Evolutionary conservation across 2,113 vertebrate species (phyloP).

Genomic region (Poeciliopsis turrubarensis): DNA sequence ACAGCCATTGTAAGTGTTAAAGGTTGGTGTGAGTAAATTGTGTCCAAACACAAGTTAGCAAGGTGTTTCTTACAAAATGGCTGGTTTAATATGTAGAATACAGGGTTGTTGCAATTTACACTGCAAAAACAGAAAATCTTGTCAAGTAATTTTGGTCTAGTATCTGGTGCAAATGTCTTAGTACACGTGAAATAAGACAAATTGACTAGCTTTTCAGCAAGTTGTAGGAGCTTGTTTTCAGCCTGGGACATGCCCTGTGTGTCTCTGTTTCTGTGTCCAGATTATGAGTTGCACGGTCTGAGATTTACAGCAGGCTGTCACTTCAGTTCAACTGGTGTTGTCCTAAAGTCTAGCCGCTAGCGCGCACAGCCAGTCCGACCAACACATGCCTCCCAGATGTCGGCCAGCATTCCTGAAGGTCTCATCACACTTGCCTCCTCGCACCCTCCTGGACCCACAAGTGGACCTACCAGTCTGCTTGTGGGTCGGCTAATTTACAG

Average conservation of each 20-base stretch:
- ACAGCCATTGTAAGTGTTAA: too few species aligned
- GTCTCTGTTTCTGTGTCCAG: constrained; percentile 26
- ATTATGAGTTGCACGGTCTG: constrained; percentile 17
- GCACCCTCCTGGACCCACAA: constrained; percentile 23
- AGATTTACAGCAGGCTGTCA: constrained; percentile 64
- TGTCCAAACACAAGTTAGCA: too few species aligned
- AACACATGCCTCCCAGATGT: constrained; percentile 73
- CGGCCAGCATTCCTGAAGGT: constrained; percentile 64
- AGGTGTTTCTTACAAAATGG: too few species aligned
- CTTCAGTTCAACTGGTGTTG: constrained; percentile 60
- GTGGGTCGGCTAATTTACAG: constrained; percentile 31
- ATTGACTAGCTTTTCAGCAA: too few species aligned
- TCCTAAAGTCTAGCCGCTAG: constrained; percentile 62
- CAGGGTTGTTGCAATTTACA: too few species aligned
- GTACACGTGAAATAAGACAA: too few species aligned
- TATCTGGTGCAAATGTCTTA: too few species aligned
- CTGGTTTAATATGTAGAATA: too few species aligned
- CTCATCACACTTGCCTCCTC: constrained; percentile 64
- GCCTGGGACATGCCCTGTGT: constrained; percentile 15
- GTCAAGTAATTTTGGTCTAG: too few species aligned
- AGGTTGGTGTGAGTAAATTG: too few species aligned
- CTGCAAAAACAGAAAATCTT: too few species aligned
- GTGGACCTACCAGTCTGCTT: constrained; percentile 9
- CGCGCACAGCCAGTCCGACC: constrained; percentile 35
- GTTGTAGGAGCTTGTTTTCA: too few species aligned